Evolutionary conservation across 2,888 invertebrate genomes (phyloP).

Genomic region (Drosophila hawaiiensis): DNA sequence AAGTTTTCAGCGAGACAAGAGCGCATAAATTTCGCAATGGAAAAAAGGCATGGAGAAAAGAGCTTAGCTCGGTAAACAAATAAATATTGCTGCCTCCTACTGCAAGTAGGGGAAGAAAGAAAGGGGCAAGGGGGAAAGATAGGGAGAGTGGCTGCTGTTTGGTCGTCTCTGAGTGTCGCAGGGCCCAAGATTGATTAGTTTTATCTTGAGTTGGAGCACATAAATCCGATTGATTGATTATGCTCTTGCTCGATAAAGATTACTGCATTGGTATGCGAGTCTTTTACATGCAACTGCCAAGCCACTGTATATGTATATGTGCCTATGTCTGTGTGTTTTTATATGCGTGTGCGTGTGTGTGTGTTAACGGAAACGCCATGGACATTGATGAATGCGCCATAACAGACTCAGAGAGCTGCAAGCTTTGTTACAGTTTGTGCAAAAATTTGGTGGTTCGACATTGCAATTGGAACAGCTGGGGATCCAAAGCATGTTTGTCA

Average conservation of each 20-base stretch:
- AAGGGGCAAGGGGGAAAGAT: not conserved
- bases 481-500: constrained; percentile 42
- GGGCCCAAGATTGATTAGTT: constrained; percentile 83
- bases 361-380: constrained; percentile 64
- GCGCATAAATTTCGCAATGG: constrained; percentile 38
- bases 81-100: constrained; percentile 50
- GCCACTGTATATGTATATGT: constrained; percentile 8
- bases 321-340: constrained; percentile 9
- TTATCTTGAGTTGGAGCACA: constrained; percentile 83
- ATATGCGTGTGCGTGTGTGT: constrained; percentile 24
- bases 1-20: constrained; percentile 48
- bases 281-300: constrained; percentile 55
- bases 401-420: constrained; percentile 34
- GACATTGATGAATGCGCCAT: constrained; percentile 76
- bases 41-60: constrained; percentile 13
- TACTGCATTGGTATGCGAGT: constrained; percentile 64
- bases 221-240: constrained; percentile 85
- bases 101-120: constrained; percentile 14
- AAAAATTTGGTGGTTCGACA: constrained; percentile 30
- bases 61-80: constrained; percentile 43
- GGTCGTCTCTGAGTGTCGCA: constrained; percentile 65
- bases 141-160: constrained; percentile 15
- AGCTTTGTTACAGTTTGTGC: constrained; percentile 31
- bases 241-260: constrained; percentile 80
- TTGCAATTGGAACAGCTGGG: constrained; percentile 23